Base-by-base conservation (phyloP, 92 coral and sea anemone genomes). In the Zoanthus solanderi region DNA sequence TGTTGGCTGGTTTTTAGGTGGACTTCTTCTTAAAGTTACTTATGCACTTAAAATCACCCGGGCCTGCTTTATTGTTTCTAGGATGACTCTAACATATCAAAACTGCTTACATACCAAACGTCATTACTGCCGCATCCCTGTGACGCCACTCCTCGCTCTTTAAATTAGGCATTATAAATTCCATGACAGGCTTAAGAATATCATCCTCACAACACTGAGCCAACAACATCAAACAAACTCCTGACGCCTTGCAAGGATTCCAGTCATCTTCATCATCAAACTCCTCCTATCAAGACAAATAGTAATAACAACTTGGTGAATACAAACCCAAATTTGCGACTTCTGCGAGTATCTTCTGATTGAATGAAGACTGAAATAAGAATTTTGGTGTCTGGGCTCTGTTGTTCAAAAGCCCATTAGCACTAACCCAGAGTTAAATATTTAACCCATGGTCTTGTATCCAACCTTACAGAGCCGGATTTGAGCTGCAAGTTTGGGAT, bases 201-300 rank as follows among this genome's bases (percentile, higher is more conserved):
- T 89, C 92, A 81, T 91, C 75, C 76, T 97, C 99, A 91, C 98
- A 95, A 87, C 99, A 97, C 91, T 97, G 99, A 1, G 99, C 99
- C 14, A 97, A 87, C 72, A 97, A 75, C 99, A 95, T 97, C 30
- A 97, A 88, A 66, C 99, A 97, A 32, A 97, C 99, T 63, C 99
- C 98, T 16, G 98, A 94, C 4, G 99, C 99, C 81, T 97, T 97
- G 37, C 95, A 95, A n/a, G 98, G 98, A 71, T 95, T 93, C 99
- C 99, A 97, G 80, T 97, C 99, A 92, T 97, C 99, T 78, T 97
- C 99, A 88, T 97, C 99, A 71, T 97, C 99, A 90, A 83, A 95
- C 28, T 97, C 99, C 57, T 97, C 99, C 99, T 97, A 90, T 84
- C 9, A 68, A 17, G 53, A 69, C 44, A 69, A 7, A 6, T 17